phyloP scores from a whole-genome alignment of 2,113 vertebrate species.

The Pelecanoides urinatrix region DNA sequence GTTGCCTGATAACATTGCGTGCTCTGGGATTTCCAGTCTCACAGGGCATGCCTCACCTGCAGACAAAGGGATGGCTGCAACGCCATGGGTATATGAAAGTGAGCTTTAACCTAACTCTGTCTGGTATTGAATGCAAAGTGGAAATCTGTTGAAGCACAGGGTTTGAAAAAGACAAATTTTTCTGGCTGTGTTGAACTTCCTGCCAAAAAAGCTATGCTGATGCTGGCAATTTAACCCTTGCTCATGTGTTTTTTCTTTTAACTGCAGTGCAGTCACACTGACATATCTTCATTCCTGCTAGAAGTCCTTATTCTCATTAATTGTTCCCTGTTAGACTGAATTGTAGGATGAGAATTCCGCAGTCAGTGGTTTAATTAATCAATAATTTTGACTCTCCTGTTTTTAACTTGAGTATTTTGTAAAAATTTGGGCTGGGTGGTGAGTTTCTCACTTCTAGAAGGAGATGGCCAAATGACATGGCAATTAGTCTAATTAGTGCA shows the following conservation, averaged over 20 bases:
- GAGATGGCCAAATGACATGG: neutral
- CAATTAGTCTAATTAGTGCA: neutral
- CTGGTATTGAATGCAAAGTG: neutral
- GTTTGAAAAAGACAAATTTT: neutral
- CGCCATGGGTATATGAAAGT: neutral
- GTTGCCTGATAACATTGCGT: neutral
- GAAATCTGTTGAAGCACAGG: neutral
- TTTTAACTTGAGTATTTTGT: neutral
- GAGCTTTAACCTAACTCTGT: neutral
- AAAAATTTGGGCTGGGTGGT: neutral
- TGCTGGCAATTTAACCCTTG: neutral
- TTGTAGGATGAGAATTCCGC: neutral
- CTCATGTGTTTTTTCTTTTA: neutral
- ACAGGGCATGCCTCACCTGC: neutral
- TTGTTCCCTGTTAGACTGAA: neutral
- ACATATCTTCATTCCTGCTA: neutral
- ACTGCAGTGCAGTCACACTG: accelerated
- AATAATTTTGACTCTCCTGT: neutral
- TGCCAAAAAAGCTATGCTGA: neutral
- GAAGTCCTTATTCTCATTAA: neutral
- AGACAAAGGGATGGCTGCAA: neutral
- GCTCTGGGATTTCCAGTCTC: neutral
- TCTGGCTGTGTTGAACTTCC: neutral
- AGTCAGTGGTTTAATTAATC: neutral
- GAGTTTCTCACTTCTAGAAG: neutral